Conservation (phyloP, 35 echinoderm and acorn worm genomes). For the Heliocidaris tuberculata region DNA sequence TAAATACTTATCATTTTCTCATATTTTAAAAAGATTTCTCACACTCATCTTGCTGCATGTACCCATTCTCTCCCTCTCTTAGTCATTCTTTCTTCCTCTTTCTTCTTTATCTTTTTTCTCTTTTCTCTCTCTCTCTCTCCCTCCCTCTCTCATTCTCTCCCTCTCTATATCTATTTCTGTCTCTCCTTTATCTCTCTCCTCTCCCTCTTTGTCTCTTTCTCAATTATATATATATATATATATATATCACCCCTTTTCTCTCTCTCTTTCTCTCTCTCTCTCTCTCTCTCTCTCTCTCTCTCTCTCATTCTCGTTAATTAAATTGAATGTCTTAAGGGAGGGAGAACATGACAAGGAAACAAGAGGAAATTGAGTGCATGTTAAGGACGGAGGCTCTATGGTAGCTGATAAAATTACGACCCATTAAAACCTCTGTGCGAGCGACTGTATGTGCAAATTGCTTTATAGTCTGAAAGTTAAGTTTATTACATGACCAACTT, state of each 20-base stretch:
- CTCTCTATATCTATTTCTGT: background rate
- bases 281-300: background rate
- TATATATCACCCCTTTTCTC: background rate
- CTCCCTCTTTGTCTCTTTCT: too few species aligned
- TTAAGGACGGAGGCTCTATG: background rate
- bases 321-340: background rate
- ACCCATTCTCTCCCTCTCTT: background rate
- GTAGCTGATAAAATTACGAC: slow-evolving; percentile 27
- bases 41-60: background rate
- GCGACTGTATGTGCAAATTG: slow-evolving; percentile 63
- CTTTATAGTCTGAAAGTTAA: background rate
- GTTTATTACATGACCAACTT: background rate
- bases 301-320: background rate
- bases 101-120: background rate
- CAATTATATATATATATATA: too few species aligned
- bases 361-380: slow-evolving; percentile 1
- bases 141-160: background rate
- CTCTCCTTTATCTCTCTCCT: background rate
- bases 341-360: slow-evolving; percentile 19
- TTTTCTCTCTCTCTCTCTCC: background rate
- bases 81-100: background rate
- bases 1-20: too few species aligned
- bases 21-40: too few species aligned
- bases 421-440: slow-evolving; percentile 66
- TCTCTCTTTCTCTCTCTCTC: background rate